These are phyloP conservation scores for Lamprologus sp. DNA, from an alignment of 2,113 vertebrate species.

Conservation along the genomic window DNA sequence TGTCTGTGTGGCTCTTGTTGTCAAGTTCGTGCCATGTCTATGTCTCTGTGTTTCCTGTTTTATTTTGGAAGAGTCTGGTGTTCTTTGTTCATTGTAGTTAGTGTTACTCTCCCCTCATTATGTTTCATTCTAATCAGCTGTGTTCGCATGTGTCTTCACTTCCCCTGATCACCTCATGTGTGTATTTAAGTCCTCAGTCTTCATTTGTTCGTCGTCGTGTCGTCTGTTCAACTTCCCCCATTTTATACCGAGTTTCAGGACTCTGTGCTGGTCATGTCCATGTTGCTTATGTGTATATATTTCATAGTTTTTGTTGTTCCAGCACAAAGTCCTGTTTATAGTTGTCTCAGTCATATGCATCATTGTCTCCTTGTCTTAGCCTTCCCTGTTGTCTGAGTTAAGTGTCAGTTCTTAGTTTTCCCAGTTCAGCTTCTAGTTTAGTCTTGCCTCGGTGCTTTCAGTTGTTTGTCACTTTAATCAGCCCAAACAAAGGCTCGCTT, in stretches of 20 bases:
- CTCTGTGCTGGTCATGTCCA: neutral
- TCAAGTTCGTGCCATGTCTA: neutral
- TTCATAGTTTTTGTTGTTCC: neutral
- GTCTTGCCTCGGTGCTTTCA: neutral
- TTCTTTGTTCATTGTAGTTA: too few relatives aligned
- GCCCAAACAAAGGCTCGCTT: neutral
- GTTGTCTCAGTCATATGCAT: neutral
- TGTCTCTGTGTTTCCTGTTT: neutral
- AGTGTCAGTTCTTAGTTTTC: neutral
- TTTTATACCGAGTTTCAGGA: rapidly evolving
- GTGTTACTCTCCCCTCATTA: too few relatives aligned
- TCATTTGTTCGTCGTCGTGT: rapidly evolving
- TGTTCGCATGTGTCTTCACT: too few relatives aligned
- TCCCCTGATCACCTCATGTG: neutral
- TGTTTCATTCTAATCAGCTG: too few relatives aligned
- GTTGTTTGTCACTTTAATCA: neutral
- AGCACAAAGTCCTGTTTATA: neutral
- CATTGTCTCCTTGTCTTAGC: neutral
- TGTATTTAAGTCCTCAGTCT: neutral
- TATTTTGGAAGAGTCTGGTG: neutral
- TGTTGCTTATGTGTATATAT: rapidly evolving
- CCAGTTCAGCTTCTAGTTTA: neutral
- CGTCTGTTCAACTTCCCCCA: neutral
- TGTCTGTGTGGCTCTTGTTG: neutral
- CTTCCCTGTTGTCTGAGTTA: neutral